Evolutionary conservation across 2,888 invertebrate genomes (phyloP).

Genomic region (Stenurella melanura): DNA sequence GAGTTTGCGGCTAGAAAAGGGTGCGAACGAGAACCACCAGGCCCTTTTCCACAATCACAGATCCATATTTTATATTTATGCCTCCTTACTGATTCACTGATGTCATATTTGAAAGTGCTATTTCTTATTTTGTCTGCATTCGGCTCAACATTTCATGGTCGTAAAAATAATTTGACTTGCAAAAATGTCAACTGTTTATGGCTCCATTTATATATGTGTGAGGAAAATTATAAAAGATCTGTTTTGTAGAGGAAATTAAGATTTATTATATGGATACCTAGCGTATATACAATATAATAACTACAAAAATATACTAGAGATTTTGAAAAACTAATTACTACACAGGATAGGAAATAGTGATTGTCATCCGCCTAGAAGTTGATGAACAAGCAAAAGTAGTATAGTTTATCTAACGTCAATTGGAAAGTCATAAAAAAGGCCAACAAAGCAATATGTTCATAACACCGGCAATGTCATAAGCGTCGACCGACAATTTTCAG

Average conservation of each 20-base stretch:
- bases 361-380: too few species aligned
- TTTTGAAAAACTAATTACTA: too few species aligned
- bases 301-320: neutral
- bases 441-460: too few species aligned
- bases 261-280: neutral
- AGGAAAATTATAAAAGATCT: neutral
- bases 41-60: constrained; percentile 66
- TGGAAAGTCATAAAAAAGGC: too few species aligned
- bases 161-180: constrained; percentile 59
- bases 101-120: constrained; percentile 67
- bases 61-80: constrained; percentile 71
- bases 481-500: too few species aligned
- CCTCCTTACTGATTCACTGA: constrained; percentile 69
- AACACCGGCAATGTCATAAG: too few species aligned
- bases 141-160: constrained; percentile 41
- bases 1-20: constrained; percentile 55
- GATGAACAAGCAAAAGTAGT: too few species aligned
- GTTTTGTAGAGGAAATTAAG: neutral
- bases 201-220: constrained; percentile 16
- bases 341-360: too few species aligned
- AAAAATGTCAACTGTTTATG: constrained; percentile 36
- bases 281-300: too few species aligned
- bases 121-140: constrained; percentile 65
- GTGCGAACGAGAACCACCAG: constrained; percentile 57
- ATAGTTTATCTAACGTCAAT: too few species aligned